Evolutionary conservation across 2,797 vertebrate species (phyloP).

Genomic region (Alauda arvensis): DNA sequence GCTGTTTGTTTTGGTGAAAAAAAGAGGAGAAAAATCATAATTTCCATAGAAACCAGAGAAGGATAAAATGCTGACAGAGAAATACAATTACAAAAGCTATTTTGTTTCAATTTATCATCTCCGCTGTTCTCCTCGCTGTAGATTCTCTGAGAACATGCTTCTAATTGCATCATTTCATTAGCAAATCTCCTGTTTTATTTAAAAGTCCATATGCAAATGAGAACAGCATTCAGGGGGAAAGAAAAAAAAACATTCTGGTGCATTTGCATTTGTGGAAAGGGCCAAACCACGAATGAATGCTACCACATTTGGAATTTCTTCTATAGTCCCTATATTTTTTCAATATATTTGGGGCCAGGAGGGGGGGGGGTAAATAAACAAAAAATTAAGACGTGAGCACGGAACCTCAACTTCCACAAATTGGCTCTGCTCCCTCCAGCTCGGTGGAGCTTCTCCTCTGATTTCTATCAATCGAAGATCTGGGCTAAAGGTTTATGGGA

Average conservation of each 20-base stretch:
- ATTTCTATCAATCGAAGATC: neutral
- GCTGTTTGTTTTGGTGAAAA: neutral
- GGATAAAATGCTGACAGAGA: neutral
- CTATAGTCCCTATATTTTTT: neutral
- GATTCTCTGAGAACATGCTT: neutral
- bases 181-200: neutral
- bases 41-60: neutral
- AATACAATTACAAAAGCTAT: neutral
- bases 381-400: neutral
- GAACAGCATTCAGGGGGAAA: neutral
- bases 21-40: neutral
- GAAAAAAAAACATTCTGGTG: neutral
- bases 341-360: neutral
- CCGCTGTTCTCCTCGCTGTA: neutral
- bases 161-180: neutral
- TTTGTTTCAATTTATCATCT: neutral
- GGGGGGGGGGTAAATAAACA: fast-evolving
- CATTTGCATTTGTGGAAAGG: slow-evolving; percentile 1
- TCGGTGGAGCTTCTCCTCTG: neutral
- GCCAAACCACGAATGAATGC: neutral
- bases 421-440: neutral
- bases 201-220: neutral
- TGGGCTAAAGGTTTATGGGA: slow-evolving; percentile 12
- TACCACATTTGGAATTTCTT: neutral
- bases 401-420: neutral